Evolutionary conservation across 2,888 invertebrate species (phyloP).

Genomic region (Noctua janthina): DNA sequence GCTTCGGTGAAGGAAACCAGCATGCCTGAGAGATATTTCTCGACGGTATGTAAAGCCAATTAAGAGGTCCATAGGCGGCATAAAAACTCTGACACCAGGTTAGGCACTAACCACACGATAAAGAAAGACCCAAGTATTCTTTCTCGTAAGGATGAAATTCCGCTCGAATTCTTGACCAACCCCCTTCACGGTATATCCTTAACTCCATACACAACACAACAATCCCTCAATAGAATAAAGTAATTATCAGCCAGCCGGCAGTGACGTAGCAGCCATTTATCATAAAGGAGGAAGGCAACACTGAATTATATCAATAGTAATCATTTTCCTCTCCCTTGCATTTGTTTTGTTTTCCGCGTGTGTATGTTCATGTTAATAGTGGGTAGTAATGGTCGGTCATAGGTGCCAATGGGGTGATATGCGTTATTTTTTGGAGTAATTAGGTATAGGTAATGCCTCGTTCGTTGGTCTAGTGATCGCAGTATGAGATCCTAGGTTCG

Average conservation of each 20-base stretch:
- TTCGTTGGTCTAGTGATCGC: too few relatives aligned
- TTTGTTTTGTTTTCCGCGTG: conserved; percentile 40
- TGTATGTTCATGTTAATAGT: background rate
- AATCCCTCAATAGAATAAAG: conserved; percentile 58
- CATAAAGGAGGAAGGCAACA: conserved; percentile 49
- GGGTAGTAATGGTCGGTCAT: background rate
- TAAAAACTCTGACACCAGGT: background rate
- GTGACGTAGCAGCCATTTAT: conserved; percentile 57
- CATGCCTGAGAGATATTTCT: background rate
- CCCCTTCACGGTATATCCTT: background rate
- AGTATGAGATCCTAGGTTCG: too few relatives aligned
- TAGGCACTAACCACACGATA: background rate
- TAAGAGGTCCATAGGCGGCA: background rate
- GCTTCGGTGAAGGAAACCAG: background rate
- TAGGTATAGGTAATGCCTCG: too few relatives aligned
- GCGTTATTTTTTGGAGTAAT: background rate
- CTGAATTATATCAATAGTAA: conserved; percentile 63
- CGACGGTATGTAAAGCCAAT: background rate
- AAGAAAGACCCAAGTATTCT: background rate
- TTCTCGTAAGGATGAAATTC: too few relatives aligned
- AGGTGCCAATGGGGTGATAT: background rate
- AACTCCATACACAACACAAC: conserved; percentile 23
- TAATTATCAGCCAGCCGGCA: conserved; percentile 57
- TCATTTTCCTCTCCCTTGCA: conserved; percentile 46
- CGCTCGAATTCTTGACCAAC: background rate